Evolutionary conservation across 23 tunicate species (phyloP).

Genomic region (Aplidium turbinatum): DNA sequence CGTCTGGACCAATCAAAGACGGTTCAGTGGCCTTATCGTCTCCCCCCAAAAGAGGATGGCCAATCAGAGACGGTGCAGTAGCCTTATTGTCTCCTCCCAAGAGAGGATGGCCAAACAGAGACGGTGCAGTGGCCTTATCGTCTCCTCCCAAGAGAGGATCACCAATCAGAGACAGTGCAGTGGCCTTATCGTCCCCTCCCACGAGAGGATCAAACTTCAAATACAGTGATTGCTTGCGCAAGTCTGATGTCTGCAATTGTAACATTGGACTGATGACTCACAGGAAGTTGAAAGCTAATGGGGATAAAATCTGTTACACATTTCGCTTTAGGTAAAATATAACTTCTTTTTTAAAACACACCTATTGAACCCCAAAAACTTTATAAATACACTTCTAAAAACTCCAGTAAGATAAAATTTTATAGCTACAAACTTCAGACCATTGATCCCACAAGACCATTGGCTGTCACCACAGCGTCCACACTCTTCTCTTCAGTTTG

Average conservation of each 20-base stretch:
- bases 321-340: too few species aligned
- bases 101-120: conserved; percentile 49
- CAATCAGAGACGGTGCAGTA: too few species aligned
- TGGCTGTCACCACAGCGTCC: too few species aligned
- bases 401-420: neutral
- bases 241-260: conserved; percentile 34
- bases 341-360: too few species aligned
- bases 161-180: conserved; percentile 33
- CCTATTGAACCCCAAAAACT: too few species aligned
- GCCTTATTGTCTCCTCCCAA: too few species aligned
- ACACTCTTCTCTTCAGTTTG: too few species aligned
- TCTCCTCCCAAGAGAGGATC: conserved; percentile 57
- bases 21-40: too few species aligned
- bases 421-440: neutral
- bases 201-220: conserved; percentile 73
- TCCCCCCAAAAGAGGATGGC: too few species aligned
- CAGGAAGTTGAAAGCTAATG: neutral
- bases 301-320: neutral
- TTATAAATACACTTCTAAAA: too few species aligned
- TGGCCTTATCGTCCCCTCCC: conserved; percentile 13
- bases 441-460: too few species aligned
- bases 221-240: conserved; percentile 71
- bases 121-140: conserved; percentile 2
- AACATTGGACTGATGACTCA: neutral
- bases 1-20: too few species aligned